phyloP scores from a whole-genome alignment of 2,797 vertebrate species.

The Arrhamphus sclerolepis region DNA sequence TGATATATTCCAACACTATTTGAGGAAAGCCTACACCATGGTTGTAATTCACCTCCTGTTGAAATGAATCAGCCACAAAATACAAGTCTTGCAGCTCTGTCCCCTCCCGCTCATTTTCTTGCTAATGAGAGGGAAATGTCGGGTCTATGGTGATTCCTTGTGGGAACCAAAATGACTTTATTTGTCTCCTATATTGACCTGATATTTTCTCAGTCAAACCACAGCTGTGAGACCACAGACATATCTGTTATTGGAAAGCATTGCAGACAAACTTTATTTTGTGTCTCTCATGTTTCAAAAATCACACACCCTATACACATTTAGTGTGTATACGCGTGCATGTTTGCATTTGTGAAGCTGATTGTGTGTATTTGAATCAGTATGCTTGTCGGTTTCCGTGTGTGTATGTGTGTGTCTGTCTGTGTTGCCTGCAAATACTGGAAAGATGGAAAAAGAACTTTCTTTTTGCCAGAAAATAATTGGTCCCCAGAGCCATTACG shows the following conservation, averaged over 20 bases:
- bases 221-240: slow-evolving; percentile 63
- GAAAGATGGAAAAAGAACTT: slow-evolving; percentile 48
- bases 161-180: slow-evolving; percentile 67
- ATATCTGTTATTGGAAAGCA: slow-evolving; percentile 60
- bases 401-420: slow-evolving; percentile 41
- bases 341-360: slow-evolving; percentile 22
- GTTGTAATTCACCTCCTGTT: slow-evolving; percentile 56
- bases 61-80: slow-evolving; percentile 60
- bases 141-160: slow-evolving; percentile 62
- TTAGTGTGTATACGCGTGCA: slow-evolving; percentile 7
- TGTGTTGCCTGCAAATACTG: slow-evolving; percentile 47
- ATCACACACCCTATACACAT: slow-evolving; percentile 4
- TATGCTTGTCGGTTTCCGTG: slow-evolving; percentile 31
- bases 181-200: slow-evolving; percentile 64
- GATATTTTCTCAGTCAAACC: slow-evolving; percentile 59
- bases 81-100: slow-evolving; percentile 42
- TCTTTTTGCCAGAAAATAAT: slow-evolving; percentile 70
- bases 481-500: slow-evolving; percentile 64
- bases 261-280: slow-evolving; percentile 46
- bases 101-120: slow-evolving; percentile 46
- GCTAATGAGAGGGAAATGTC: slow-evolving; percentile 64
- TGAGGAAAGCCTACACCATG: slow-evolving; percentile 34
- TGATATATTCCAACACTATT: slow-evolving; percentile 47
- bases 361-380: slow-evolving; percentile 21
- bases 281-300: slow-evolving; percentile 34